Evolutionary conservation across 2,888 invertebrate genomes (phyloP).

Genomic region (Spisula subtruncata): DNA sequence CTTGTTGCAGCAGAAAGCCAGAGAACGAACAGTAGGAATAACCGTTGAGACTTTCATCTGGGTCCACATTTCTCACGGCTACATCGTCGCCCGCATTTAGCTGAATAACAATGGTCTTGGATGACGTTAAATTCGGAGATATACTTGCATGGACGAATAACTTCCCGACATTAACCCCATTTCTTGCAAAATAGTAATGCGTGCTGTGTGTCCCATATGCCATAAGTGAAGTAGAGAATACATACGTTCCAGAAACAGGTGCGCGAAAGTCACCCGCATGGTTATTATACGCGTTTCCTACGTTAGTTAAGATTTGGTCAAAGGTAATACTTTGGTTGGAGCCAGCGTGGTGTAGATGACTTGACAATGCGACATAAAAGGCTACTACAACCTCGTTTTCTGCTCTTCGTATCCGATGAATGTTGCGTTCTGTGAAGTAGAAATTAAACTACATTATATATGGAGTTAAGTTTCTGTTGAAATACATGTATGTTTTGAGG

Average conservation of each 20-base stretch:
- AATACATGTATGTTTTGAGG: too few species aligned
- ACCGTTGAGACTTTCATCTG: neutral
- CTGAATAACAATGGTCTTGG: neutral
- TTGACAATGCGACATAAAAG: neutral
- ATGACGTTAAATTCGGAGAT: neutral
- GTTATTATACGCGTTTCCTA: slow-evolving; percentile 21
- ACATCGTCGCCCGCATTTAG: slow-evolving; percentile 28
- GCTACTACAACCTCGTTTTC: slow-evolving; percentile 13
- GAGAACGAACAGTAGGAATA: slow-evolving; percentile 15
- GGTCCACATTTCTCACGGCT: neutral
- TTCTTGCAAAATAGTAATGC: slow-evolving; percentile 12
- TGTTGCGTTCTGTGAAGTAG: neutral
- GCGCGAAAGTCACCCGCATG: slow-evolving; percentile 40
- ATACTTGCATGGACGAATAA: neutral
- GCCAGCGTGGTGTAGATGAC: neutral
- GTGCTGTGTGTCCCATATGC: neutral
- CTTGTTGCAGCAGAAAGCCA: slow-evolving; percentile 30
- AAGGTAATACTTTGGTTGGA: slow-evolving; percentile 25
- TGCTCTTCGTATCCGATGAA: neutral
- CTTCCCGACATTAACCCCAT: neutral
- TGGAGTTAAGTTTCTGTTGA: too few species aligned
- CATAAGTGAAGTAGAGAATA: slow-evolving; percentile 35
- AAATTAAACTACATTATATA: neutral
- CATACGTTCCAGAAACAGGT: slow-evolving; percentile 40
- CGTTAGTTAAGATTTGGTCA: slow-evolving; percentile 8